Percentiles rank a stretch among this genome's conserved stretches.
Evolutionary conservation across 1,140 invertebrate species (phyloP).

Genomic region (Callitettix versicolor): DNA sequence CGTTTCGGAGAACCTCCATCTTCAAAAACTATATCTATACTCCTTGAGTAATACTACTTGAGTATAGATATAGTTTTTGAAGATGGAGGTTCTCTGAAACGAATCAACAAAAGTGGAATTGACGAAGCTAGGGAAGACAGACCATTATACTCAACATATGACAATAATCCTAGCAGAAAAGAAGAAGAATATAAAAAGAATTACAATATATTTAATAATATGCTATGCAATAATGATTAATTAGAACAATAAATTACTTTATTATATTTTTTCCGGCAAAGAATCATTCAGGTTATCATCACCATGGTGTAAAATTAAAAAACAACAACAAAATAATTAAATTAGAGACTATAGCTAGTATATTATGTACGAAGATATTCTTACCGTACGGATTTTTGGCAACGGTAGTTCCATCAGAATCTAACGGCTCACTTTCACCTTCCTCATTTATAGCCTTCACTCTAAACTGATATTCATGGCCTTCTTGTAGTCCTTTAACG

Average conservation of each 20-base stretch:
- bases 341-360: conserved; percentile 5
- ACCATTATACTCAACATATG: too few species aligned
- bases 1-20: too few species aligned
- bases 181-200: too few species aligned
- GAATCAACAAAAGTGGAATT: too few species aligned
- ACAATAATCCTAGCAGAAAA: too few species aligned
- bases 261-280: background rate
- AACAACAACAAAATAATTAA: background rate
- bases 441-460: conserved; percentile 97
- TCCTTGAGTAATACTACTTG: too few species aligned
- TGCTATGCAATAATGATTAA: too few species aligned
- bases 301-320: background rate
- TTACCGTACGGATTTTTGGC: conserved; percentile 93
- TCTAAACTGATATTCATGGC: conserved; percentile 92
- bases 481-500: conserved; percentile 82
- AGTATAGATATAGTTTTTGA: too few species aligned
- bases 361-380: conserved; percentile 13
- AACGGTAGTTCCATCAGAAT: conserved; percentile 69
- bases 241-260: background rate
- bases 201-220: too few species aligned
- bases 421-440: conserved; percentile 90
- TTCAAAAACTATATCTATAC: too few species aligned
- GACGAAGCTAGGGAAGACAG: too few species aligned
- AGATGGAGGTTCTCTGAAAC: too few species aligned
- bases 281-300: background rate